phyloP scores from a whole-genome alignment of 1,140 invertebrate species.

The Aphelenchoides besseyi region DNA sequence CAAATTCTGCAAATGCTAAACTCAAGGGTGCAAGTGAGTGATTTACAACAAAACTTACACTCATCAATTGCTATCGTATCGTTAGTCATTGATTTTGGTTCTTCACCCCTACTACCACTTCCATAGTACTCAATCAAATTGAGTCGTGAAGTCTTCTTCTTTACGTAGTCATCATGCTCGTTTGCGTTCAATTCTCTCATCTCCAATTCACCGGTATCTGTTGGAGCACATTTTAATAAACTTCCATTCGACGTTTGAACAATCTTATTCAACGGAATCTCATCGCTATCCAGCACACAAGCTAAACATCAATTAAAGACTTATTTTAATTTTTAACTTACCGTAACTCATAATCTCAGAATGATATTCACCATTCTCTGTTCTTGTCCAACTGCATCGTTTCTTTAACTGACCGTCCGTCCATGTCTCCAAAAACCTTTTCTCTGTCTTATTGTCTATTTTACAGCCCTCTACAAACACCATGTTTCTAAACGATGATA shows the following conservation, averaged over 20 bases:
- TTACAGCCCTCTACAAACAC: background rate
- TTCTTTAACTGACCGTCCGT: background rate
- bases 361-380: background rate
- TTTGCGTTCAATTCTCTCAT: background rate
- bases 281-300: constrained; percentile 13
- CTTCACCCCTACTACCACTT: background rate
- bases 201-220: background rate
- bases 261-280: constrained; percentile 20
- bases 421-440: constrained; percentile 24
- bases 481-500: background rate
- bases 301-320: background rate
- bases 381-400: constrained; percentile 10
- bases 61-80: background rate
- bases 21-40: background rate
- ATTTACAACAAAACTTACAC: constrained; percentile 15
- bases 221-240: background rate
- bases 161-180: constrained; percentile 3
- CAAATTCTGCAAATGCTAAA: background rate
- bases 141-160: constrained; percentile 8
- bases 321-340: constrained; percentile 10
- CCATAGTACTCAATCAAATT: constrained; percentile 15
- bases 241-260: background rate
- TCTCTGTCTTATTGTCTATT: background rate
- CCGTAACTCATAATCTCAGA: constrained; percentile 14
- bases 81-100: background rate